Conservation (phyloP, 2,797 vertebrate genomes). For the Bradypodion ventrale region DNA sequence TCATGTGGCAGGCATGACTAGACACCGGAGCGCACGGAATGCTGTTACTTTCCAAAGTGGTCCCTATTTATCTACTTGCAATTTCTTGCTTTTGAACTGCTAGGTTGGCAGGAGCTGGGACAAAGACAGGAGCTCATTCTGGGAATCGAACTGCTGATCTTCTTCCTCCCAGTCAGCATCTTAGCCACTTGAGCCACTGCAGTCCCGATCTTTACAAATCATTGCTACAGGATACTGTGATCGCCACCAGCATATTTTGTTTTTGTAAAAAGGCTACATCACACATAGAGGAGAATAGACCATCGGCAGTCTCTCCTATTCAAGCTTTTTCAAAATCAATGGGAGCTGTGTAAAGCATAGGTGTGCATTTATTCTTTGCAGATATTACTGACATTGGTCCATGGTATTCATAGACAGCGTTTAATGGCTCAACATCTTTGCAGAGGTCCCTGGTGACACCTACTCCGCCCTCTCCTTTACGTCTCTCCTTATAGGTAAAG, state of each 20-base stretch:
- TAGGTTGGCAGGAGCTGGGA: no score
- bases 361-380: neutral
- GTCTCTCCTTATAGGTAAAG: no score
- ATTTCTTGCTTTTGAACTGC: no score
- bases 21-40: no score
- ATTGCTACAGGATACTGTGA: neutral
- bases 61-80: no score
- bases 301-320: neutral
- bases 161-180: no score
- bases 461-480: neutral
- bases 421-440: neutral
- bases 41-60: no score
- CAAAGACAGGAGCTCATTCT: no score
- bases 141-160: no score
- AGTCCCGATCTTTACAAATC: neutral
- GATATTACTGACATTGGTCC: neutral
- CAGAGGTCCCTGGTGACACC: neutral
- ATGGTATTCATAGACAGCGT: neutral
- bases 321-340: neutral
- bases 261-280: neutral
- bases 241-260: neutral
- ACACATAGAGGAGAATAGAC: neutral
- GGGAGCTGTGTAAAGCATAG: neutral
- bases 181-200: no score
- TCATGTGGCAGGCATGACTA: no score